phyloP scores from a whole-genome alignment of 2,113 vertebrate genomes.

The Menidia beryllina region DNA sequence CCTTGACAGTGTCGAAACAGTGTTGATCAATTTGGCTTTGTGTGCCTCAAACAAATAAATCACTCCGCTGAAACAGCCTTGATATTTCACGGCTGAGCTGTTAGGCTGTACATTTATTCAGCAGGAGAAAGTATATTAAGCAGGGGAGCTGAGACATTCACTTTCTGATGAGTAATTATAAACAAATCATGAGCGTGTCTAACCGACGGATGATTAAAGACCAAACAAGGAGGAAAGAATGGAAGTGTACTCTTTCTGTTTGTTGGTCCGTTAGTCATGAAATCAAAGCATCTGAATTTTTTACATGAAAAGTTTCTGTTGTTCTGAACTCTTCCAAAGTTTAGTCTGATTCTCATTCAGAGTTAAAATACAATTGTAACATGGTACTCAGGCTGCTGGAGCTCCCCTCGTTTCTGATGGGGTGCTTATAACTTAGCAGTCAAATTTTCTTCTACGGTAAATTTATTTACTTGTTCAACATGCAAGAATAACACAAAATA shows the following conservation, averaged over 20 bases:
- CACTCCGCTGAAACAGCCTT: background rate
- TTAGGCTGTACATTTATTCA: constrained; percentile 1
- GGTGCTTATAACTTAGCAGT: background rate
- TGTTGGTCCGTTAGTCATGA: background rate
- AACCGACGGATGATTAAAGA: background rate
- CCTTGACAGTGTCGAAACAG: constrained; percentile 21
- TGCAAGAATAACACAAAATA: background rate
- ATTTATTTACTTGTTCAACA: background rate
- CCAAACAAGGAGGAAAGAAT: background rate
- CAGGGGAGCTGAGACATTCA: background rate
- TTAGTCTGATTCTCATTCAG: background rate
- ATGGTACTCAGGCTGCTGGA: background rate
- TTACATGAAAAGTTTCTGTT: background rate
- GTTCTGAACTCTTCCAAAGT: background rate
- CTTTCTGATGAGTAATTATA: constrained; percentile 9
- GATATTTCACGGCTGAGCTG: background rate
- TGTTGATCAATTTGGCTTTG: constrained; percentile 17
- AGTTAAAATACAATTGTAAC: no score
- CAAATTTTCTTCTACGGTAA: background rate
- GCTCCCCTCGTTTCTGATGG: background rate
- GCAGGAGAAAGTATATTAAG: background rate
- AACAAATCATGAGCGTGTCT: constrained; percentile 1
- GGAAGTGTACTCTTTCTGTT: background rate
- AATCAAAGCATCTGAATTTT: background rate
- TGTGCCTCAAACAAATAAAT: constrained; percentile 27